Percentiles rank a stretch among this genome's conserved stretches.
phyloP scores from a whole-genome alignment of 2,113 vertebrate species.

The Ochotona curzoniae region DNA sequence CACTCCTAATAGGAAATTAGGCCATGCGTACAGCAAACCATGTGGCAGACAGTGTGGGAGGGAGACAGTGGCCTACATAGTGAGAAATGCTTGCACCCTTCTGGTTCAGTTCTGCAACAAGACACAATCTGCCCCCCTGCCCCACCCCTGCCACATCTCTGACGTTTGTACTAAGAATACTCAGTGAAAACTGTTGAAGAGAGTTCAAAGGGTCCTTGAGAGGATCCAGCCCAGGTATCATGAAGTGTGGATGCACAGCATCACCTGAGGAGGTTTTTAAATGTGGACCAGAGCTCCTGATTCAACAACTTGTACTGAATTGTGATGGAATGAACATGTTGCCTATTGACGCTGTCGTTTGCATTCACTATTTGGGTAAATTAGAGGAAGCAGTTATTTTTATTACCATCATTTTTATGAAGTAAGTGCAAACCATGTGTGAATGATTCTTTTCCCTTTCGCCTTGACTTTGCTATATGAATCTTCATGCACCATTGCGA shows the following conservation, averaged over 20 bases:
- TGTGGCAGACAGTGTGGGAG: fast-evolving
- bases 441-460: neutral
- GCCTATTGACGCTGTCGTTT: neutral
- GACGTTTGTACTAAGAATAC: conserved; percentile 54
- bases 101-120: conserved; percentile 30
- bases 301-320: neutral
- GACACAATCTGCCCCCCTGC: conserved; percentile 16
- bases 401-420: neutral
- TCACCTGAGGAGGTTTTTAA: conserved; percentile 57
- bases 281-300: neutral
- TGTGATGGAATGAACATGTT: conserved; percentile 12
- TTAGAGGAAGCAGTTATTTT: neutral
- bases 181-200: conserved; percentile 34
- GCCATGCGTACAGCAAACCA: conserved; percentile 7
- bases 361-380: neutral
- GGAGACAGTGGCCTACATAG: neutral
- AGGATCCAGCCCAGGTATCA: neutral
- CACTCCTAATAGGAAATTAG: neutral
- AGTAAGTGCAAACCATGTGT: neutral
- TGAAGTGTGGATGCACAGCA: conserved; percentile 28
- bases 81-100: neutral
- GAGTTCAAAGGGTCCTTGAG: conserved; percentile 15
- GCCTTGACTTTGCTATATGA: neutral
- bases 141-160: neutral
- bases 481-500: neutral